phyloP scores from a whole-genome alignment of 2,113 vertebrate genomes.

The Girardinichthys multiradiatus region DNA sequence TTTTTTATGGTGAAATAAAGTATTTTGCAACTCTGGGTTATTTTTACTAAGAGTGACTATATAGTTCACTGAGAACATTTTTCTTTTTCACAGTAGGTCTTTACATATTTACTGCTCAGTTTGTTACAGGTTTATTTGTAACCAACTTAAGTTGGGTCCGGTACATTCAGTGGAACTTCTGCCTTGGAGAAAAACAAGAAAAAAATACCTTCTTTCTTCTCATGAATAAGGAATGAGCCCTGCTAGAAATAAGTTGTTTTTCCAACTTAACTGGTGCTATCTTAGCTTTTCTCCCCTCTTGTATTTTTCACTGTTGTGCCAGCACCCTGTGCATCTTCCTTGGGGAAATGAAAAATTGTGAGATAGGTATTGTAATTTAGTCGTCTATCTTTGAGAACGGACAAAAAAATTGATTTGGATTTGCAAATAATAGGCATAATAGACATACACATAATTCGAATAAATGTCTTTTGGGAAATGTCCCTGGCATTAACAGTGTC shows the following conservation, averaged over 20 bases:
- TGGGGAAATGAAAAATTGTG: slow-evolving; percentile 1
- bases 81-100: neutral
- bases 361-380: slow-evolving; percentile 52
- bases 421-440: slow-evolving; percentile 76
- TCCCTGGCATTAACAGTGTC: slow-evolving; percentile 45
- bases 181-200: slow-evolving; percentile 48
- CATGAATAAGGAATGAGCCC: slow-evolving; percentile 63
- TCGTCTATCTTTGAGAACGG: slow-evolving; percentile 50
- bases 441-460: slow-evolving; percentile 57
- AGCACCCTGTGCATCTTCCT: slow-evolving; percentile 10
- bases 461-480: slow-evolving; percentile 64
- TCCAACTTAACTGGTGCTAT: slow-evolving; percentile 30
- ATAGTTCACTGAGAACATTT: neutral
- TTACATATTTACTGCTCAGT: neutral
- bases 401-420: slow-evolving; percentile 58
- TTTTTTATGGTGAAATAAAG: neutral
- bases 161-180: slow-evolving; percentile 46
- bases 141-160: slow-evolving; percentile 17
- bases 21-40: neutral
- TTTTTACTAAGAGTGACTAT: neutral
- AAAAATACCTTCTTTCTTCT: slow-evolving; percentile 51
- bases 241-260: slow-evolving; percentile 58
- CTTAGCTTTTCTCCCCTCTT: slow-evolving; percentile 23
- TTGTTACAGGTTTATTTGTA: slow-evolving; percentile 32
- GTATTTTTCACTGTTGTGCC: slow-evolving; percentile 16